These are phyloP conservation scores for Meteorus colon DNA, from an alignment of 2,888 invertebrate genomes.

Conservation along the genomic window DNA sequence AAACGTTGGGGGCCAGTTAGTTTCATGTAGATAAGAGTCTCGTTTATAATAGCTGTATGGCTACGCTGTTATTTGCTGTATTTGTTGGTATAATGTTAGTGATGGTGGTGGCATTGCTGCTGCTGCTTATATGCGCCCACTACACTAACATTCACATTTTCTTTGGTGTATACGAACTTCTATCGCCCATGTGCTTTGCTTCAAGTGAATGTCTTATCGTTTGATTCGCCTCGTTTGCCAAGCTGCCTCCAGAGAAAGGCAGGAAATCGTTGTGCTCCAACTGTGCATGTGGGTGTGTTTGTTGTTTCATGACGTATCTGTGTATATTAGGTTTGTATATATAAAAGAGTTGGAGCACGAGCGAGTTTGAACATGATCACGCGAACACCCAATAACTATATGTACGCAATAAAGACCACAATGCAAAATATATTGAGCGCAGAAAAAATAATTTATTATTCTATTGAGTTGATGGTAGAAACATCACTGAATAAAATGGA, in stretches of 20 bases:
- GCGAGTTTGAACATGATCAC: constrained; percentile 25
- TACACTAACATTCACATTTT: constrained; percentile 55
- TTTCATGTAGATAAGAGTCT: constrained; percentile 64
- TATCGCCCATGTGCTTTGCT: constrained; percentile 52
- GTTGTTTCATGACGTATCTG: constrained; percentile 42
- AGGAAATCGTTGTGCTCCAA: constrained; percentile 61
- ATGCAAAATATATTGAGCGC: background rate
- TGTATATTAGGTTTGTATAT: constrained; percentile 25
- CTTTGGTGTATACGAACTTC: constrained; percentile 38
- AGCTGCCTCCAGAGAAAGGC: constrained; percentile 64
- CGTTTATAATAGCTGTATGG: constrained; percentile 61
- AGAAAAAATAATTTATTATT: background rate
- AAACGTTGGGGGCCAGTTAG: constrained; percentile 59
- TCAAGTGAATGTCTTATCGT: constrained; percentile 65
- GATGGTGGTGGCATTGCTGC: background rate
- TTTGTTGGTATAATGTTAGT: constrained; percentile 14
- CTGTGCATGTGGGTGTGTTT: constrained; percentile 43
- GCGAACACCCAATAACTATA: constrained; percentile 19
- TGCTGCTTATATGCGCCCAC: constrained; percentile 46
- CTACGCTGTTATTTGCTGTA: background rate
- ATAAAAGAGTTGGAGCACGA: constrained; percentile 27
- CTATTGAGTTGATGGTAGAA: no score
- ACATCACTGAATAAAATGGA: no score
- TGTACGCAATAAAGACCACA: background rate
- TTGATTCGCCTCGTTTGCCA: constrained; percentile 64